Conservation (phyloP, 2,888 invertebrate species). For the Cylindroiulus punctatus region DNA sequence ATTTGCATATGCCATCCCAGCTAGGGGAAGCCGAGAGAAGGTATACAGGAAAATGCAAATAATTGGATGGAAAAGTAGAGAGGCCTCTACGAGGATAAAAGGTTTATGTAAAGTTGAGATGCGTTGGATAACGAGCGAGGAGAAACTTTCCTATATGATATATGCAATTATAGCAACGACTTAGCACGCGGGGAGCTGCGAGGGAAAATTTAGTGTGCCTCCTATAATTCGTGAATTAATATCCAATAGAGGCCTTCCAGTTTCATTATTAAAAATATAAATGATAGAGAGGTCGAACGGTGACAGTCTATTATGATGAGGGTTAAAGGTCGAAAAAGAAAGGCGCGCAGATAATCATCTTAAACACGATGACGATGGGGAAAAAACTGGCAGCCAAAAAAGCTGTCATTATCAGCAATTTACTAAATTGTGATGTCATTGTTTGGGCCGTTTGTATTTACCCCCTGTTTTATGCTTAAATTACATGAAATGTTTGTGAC, state of each 20-base stretch:
- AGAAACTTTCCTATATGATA: constrained; percentile 11
- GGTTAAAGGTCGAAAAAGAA: constrained; percentile 2
- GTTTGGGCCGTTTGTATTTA: not conserved
- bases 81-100: not conserved
- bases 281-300: constrained; percentile 31
- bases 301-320: constrained; percentile 28
- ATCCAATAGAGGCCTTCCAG: constrained; percentile 18
- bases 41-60: constrained; percentile 18
- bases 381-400: not conserved
- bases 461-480: not conserved
- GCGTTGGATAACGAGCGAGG: not conserved
- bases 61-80: constrained; percentile 11
- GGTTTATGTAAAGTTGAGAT: constrained; percentile 18
- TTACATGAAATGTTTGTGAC: not conserved
- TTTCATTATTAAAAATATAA: constrained; percentile 33
- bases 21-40: not conserved
- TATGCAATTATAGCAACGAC: constrained; percentile 11
- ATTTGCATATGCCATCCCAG: constrained; percentile 49
- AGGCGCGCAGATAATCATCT: not conserved
- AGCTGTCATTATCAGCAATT: constrained; percentile 16
- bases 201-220: not conserved
- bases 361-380: constrained; percentile 37
- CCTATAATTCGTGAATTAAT: constrained; percentile 11
- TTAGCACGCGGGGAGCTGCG: not conserved
- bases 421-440: constrained; percentile 41